Evolutionary conservation across 2,888 invertebrate genomes (phyloP).

Genomic region (Drosophila algonquin): DNA sequence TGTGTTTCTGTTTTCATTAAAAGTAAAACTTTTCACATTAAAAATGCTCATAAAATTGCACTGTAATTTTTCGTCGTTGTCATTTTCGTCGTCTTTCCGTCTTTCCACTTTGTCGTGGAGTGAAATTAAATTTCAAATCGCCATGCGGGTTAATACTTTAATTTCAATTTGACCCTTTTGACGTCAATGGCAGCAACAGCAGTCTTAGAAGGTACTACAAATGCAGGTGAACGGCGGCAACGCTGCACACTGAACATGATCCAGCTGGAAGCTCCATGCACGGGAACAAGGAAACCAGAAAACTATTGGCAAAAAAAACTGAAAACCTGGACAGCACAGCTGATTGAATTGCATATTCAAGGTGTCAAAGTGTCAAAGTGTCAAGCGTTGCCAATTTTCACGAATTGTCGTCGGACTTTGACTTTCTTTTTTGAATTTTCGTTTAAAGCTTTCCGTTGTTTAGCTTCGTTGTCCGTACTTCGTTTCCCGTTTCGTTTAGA

Average conservation of each 20-base stretch:
- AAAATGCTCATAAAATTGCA: constrained; percentile 77
- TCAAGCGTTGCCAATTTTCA: constrained; percentile 38
- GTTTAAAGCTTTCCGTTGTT: constrained; percentile 19
- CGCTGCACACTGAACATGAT: constrained; percentile 10
- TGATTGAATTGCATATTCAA: constrained; percentile 39
- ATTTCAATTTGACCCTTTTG: constrained; percentile 74
- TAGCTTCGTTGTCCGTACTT: background rate
- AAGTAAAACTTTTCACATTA: constrained; percentile 75
- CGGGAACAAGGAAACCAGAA: constrained; percentile 16
- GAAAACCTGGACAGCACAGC: constrained; percentile 1
- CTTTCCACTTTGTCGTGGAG: constrained; percentile 52
- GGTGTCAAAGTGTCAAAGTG: constrained; percentile 30
- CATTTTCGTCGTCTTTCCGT: constrained; percentile 43
- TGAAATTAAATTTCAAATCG: constrained; percentile 75
- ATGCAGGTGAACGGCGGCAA: constrained; percentile 50
- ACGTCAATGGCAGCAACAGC: constrained; percentile 21
- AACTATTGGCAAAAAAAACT: no score
- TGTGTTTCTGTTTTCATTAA: constrained; percentile 61
- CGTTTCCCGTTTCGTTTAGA: background rate
- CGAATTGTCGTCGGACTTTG: constrained; percentile 33
- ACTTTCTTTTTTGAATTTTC: constrained; percentile 36
- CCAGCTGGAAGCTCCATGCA: constrained; percentile 26
- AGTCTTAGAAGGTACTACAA: constrained; percentile 35
- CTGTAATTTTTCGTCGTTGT: constrained; percentile 64
- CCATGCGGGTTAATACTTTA: constrained; percentile 62